These are phyloP conservation scores for Chunga burmeisteri DNA, from an alignment of 2,113 vertebrate species.

Conservation along the genomic window DNA sequence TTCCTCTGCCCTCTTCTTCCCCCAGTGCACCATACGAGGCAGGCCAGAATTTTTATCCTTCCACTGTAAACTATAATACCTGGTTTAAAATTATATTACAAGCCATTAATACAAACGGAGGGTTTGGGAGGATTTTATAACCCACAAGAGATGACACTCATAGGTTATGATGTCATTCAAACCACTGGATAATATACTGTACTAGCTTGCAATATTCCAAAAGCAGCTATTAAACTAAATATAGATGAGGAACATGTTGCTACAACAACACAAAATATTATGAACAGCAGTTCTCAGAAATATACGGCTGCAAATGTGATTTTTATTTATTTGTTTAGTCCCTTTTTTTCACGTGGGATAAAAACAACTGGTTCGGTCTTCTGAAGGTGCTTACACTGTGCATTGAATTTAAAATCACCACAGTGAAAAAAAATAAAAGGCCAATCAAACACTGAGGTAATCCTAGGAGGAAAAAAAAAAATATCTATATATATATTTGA, in stretches of 20 bases:
- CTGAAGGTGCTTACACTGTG: background rate
- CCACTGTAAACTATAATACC: conserved; percentile 65
- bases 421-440: background rate
- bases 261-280: conserved; percentile 64
- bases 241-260: conserved; percentile 62
- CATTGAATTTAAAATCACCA: background rate
- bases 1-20: conserved; percentile 10
- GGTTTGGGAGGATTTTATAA: conserved; percentile 68
- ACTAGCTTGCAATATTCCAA: conserved; percentile 62
- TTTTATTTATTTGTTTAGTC: conserved; percentile 56
- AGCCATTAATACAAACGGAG: conserved; percentile 68
- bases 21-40: background rate
- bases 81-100: conserved; percentile 75
- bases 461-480: background rate
- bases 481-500: background rate
- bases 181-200: conserved; percentile 61
- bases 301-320: conserved; percentile 8
- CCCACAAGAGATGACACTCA: conserved; percentile 69
- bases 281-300: conserved; percentile 53
- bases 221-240: conserved; percentile 70
- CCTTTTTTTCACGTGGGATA: background rate
- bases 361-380: background rate
- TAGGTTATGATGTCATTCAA: conserved; percentile 68
- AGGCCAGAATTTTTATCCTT: conserved; percentile 61
- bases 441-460: conserved; percentile 48